Conservation (phyloP, 2,113 vertebrate species). For the Stegostoma tigrinum region DNA sequence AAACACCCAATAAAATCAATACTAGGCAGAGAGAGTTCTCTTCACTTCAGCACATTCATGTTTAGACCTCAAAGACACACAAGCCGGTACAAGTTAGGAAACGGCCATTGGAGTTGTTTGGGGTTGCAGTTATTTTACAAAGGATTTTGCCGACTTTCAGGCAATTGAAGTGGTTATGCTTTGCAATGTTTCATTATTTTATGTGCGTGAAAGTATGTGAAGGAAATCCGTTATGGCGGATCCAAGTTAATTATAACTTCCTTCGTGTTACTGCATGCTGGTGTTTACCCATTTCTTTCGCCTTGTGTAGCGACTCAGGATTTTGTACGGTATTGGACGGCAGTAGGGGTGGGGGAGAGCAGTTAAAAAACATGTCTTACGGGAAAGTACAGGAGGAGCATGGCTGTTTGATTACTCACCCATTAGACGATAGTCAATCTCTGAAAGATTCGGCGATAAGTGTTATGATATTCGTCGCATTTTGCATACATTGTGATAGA, state of each 20-base stretch:
- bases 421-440: no score
- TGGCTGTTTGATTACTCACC: neutral
- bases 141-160: neutral
- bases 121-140: neutral
- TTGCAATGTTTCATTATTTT: neutral
- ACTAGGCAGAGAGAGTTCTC: neutral
- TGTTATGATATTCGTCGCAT: neutral
- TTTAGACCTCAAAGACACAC: neutral
- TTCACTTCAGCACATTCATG: neutral
- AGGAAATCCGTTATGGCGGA: neutral
- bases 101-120: neutral
- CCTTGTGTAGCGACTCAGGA: neutral
- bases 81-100: neutral
- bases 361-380: neutral
- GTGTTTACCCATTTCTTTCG: neutral
- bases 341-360: neutral
- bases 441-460: neutral
- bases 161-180: neutral
- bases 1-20: neutral
- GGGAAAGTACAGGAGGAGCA: neutral
- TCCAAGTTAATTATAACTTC: neutral
- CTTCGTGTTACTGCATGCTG: constrained; percentile 12
- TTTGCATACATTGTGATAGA: neutral
- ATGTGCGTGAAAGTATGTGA: neutral
- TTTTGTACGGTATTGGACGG: neutral